Percentiles rank a stretch among this genome's conserved stretches.
phyloP scores from a whole-genome alignment of 1,140 invertebrate genomes.

The Temnothorax curvispinosus region DNA sequence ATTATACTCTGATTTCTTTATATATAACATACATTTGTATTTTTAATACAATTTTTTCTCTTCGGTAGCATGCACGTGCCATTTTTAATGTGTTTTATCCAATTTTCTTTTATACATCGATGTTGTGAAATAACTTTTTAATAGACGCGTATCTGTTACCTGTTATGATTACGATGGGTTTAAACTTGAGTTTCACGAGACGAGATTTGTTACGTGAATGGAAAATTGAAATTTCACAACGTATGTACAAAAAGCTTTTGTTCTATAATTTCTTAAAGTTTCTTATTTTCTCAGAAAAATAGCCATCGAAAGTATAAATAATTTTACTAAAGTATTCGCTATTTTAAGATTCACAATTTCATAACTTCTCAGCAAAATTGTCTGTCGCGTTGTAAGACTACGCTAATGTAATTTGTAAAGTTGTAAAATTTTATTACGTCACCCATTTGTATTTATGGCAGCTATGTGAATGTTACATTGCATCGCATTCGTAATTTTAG shows the following conservation, averaged over 20 bases:
- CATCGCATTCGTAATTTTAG: constrained; percentile 45
- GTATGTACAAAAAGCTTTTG: neutral
- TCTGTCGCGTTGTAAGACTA: neutral
- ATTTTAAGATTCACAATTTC: neutral
- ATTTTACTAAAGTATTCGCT: neutral
- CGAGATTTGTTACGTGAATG: neutral
- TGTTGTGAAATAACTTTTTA: constrained; percentile 30
- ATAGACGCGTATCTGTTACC: constrained; percentile 11
- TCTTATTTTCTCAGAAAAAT: neutral
- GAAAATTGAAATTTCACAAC: neutral
- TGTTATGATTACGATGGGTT: neutral
- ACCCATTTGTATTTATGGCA: neutral
- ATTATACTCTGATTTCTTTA: neutral
- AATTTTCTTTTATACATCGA: constrained; percentile 5
- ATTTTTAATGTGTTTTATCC: constrained; percentile 4
- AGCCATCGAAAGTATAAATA: neutral
- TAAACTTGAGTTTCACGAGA: neutral
- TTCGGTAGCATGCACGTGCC: neutral
- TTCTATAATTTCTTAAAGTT: neutral
- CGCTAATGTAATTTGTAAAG: neutral
- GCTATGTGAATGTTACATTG: neutral
- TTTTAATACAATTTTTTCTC: neutral
- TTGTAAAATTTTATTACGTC: neutral
- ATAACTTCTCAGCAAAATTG: neutral
- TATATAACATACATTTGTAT: neutral